These are phyloP conservation scores for Trichonephila inaurata DNA, from an alignment of 1,140 invertebrate genomes.

Conservation along the genomic window DNA sequence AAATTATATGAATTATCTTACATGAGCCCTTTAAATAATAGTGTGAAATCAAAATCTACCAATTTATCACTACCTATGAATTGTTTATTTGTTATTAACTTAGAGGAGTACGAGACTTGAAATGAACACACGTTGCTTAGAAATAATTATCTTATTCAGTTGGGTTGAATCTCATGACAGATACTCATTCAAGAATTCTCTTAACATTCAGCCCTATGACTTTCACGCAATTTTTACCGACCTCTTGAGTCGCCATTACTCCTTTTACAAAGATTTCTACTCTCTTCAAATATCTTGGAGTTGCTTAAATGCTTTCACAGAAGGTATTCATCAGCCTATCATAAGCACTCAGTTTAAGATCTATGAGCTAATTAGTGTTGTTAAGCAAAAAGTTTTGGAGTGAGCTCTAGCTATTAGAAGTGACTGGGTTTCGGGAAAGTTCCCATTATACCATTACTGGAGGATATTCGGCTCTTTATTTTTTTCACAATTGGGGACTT, in stretches of 20 bases:
- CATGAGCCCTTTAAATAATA: no score
- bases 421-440: not conserved
- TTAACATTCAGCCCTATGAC: no score
- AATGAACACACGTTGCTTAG: not conserved
- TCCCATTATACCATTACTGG: not conserved
- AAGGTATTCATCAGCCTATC: slow-evolving; percentile 16
- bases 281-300: not conserved
- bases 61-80: no score
- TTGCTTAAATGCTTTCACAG: not conserved
- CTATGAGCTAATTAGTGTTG: slow-evolving; percentile 35
- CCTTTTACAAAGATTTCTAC: not conserved
- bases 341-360: slow-evolving; percentile 7
- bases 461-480: not conserved
- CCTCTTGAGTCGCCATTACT: not conserved
- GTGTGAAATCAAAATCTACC: no score
- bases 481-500: slow-evolving; percentile 13
- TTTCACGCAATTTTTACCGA: not conserved
- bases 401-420: not conserved
- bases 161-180: not conserved
- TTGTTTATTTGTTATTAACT: no score
- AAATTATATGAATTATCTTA: no score
- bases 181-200: no score
- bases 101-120: no score
- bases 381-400: slow-evolving; percentile 18
- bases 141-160: not conserved